Base-by-base conservation (phyloP, 2,113 vertebrate species). In the Lepus europaeus region DNA sequence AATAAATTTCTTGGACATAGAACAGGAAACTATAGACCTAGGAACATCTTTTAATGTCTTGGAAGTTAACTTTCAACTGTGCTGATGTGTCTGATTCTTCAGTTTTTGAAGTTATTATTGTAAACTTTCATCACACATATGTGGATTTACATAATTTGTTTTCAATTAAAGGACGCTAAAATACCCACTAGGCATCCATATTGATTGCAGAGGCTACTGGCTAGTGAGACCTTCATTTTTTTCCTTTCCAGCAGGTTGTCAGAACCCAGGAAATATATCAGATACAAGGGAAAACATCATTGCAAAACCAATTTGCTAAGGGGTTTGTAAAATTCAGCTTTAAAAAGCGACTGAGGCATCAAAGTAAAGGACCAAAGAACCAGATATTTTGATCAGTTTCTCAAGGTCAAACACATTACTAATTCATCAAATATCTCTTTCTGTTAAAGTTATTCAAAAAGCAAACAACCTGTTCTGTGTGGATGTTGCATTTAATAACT, bases 251-350 rank as follows among this genome's bases (percentile, higher is more conserved):
- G 91, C 61, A 94, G 69, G 70, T 97, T 98, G 95, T 97, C 92
- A 95, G 97, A 82, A 93, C 89, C 86, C 79, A 13, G 39, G 95
- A 97, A 96, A 98, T 97, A 98, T 96, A 98, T 98, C 96, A 98
- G 92, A 98, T 97, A 96, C 94, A 97, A 97, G 94, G 96, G 98
- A 98, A 98, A 98, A 97, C 93, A 97, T 79, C 90, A 87, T 89
- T 96, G 88, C 95, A 98, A 98, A 98, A 97, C 87, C 96, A 98
- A 97, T 98, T 98, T 98, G 97, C 97, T 98, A 98, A 98, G 97
- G 95, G 96, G 91, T 92, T 98, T 98, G 91, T 96, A 98, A 98
- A 98, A 98, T 97, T 95, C 94, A 98, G 97, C 98, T 98, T 98
- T 95, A 97, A 98, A 97, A 98, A 97, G 90, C 97, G 97, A 97